Evolutionary conservation across 2,113 vertebrate genomes (phyloP).

Genomic region (Pachyramphus minor): DNA sequence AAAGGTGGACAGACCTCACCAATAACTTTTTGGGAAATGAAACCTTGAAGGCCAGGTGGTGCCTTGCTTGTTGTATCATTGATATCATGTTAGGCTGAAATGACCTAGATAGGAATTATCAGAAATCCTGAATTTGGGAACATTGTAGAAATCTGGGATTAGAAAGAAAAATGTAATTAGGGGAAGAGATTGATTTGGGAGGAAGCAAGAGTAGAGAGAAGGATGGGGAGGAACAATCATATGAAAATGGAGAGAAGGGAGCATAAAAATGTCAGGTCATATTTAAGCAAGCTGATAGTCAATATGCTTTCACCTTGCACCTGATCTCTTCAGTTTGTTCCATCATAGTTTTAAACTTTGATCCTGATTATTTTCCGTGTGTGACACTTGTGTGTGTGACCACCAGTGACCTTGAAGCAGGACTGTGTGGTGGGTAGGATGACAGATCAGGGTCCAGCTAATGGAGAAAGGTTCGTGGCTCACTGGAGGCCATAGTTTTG

Average conservation of each 20-base stretch:
- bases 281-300: background rate
- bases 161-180: background rate
- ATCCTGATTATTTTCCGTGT: background rate
- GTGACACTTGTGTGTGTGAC: fast-evolving
- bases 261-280: background rate
- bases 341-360: background rate
- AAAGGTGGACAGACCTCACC: background rate
- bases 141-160: background rate
- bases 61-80: background rate
- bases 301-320: background rate
- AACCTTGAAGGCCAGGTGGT: background rate
- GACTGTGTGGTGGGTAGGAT: background rate
- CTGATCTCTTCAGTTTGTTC: background rate
- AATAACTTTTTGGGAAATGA: background rate
- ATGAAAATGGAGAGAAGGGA: background rate
- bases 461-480: fast-evolving
- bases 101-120: background rate
- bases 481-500: background rate
- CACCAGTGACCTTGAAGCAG: background rate
- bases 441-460: fast-evolving
- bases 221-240: background rate
- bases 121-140: background rate
- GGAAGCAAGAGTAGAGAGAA: background rate
- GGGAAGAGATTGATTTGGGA: background rate
- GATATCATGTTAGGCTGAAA: background rate